Evolutionary conservation across 2,113 vertebrate species (phyloP).

Genomic region (Pituophis catenifer): DNA sequence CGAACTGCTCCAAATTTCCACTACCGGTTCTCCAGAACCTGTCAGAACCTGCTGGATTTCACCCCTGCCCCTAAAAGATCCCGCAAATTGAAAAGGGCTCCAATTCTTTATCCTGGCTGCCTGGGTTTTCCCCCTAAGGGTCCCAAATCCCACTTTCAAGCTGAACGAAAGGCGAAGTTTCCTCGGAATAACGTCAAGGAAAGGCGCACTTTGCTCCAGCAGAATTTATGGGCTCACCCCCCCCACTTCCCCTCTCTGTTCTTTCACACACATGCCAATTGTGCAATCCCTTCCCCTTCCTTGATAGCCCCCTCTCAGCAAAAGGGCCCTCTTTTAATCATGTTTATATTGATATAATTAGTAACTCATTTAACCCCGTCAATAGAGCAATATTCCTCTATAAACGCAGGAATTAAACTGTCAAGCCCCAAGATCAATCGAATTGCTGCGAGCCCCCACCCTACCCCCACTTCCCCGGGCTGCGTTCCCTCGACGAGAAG

Average conservation of each 20-base stretch:
- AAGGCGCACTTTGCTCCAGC: not conserved
- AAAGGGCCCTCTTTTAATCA: conserved; percentile 65
- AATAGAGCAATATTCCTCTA: conserved; percentile 69
- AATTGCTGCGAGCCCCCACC: accelerated
- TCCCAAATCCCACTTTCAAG: not conserved
- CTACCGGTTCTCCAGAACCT: no score
- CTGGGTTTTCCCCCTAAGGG: no score
- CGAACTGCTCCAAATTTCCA: no score
- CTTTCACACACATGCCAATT: not conserved
- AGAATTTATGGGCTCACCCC: not conserved
- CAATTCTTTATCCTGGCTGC: not conserved
- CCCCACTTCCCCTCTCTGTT: no score
- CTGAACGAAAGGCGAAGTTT: not conserved
- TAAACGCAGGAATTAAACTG: conserved; percentile 71
- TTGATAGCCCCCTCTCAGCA: conserved; percentile 53
- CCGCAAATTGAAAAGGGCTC: not conserved
- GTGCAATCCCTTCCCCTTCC: conserved; percentile 38
- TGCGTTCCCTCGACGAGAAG: not conserved
- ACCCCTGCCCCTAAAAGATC: not conserved
- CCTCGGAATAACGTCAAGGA: not conserved
- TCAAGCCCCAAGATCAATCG: conserved; percentile 50
- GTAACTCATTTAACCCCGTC: conserved; percentile 70
- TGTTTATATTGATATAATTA: conserved; percentile 73
- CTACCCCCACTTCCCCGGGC: accelerated
- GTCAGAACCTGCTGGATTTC: no score